A percentile compares a stretch with the other conserved stretches of the same genome.
Evolutionary conservation across 2,113 vertebrate species (phyloP).

Genomic region (Sminthopsis crassicaudata): DNA sequence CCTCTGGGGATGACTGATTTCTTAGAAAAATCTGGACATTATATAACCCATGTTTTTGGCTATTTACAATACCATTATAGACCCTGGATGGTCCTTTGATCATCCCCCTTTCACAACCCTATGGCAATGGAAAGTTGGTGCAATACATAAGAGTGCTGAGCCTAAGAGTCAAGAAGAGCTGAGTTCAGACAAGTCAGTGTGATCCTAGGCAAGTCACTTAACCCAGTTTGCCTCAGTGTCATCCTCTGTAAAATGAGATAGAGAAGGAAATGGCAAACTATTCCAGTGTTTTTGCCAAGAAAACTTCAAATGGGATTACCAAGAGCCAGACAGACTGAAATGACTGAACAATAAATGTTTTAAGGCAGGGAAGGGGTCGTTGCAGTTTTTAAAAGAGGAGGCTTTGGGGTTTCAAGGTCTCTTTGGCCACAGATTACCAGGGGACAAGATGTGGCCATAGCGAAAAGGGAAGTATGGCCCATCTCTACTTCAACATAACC

Average conservation of each 20-base stretch:
- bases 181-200: background rate
- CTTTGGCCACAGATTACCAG: background rate
- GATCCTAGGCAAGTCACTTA: background rate
- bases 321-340: background rate
- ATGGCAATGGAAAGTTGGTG: background rate
- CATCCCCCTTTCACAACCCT: background rate
- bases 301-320: background rate
- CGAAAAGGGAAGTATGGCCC: background rate
- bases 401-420: background rate
- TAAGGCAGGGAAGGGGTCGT: no score
- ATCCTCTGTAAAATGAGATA: background rate
- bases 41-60: rapidly evolving
- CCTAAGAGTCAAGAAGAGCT: background rate
- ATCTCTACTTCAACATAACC: background rate
- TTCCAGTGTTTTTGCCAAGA: background rate
- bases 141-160: no score
- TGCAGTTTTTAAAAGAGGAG: background rate
- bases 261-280: background rate
- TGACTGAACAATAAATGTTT: background rate
- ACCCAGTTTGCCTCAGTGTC: background rate
- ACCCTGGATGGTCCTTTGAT: background rate
- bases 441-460: background rate
- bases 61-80: background rate
- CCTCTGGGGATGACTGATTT: background rate
- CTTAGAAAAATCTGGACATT: background rate